phyloP scores from a whole-genome alignment of 2,797 vertebrate genomes.

The Notolabrus celidotus region DNA sequence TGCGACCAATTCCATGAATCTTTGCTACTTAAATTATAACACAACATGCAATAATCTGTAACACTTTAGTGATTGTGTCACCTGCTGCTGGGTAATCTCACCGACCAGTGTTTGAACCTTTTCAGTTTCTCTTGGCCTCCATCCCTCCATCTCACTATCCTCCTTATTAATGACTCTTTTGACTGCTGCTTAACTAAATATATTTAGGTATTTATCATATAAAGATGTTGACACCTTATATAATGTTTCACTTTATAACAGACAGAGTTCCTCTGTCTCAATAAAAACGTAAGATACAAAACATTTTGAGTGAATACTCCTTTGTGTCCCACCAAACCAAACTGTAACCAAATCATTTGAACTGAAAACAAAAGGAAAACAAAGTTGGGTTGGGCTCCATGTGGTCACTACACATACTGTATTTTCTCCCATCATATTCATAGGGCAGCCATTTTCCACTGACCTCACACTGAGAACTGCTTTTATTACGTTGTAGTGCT shows the following conservation, averaged over 20 bases:
- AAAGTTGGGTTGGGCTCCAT: too few species aligned
- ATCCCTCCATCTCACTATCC: neutral
- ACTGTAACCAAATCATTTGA: too few species aligned
- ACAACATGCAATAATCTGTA: neutral
- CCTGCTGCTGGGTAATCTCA: neutral
- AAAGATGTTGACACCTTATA: constrained; percentile 16
- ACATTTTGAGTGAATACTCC: neutral
- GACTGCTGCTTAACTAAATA: neutral
- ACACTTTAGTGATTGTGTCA: neutral
- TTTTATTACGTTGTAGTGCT: too few species aligned
- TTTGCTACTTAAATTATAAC: neutral
- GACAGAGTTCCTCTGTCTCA: constrained; percentile 3
- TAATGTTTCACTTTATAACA: constrained; percentile 1
- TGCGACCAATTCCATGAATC: constrained; percentile 3
- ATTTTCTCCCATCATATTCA: too few species aligned
- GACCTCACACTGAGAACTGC: too few species aligned
- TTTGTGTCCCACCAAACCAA: neutral
- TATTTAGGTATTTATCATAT: constrained; percentile 8
- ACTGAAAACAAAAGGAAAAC: too few species aligned
- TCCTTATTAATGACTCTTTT: constrained; percentile 3
- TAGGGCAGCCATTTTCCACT: too few species aligned
- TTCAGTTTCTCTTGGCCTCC: constrained; percentile 3
- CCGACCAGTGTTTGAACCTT: neutral
- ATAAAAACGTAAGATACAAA: neutral
- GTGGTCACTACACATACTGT: too few species aligned